Evolutionary conservation across 1,140 invertebrate genomes (phyloP).

Genomic region (Neelides sp.): DNA sequence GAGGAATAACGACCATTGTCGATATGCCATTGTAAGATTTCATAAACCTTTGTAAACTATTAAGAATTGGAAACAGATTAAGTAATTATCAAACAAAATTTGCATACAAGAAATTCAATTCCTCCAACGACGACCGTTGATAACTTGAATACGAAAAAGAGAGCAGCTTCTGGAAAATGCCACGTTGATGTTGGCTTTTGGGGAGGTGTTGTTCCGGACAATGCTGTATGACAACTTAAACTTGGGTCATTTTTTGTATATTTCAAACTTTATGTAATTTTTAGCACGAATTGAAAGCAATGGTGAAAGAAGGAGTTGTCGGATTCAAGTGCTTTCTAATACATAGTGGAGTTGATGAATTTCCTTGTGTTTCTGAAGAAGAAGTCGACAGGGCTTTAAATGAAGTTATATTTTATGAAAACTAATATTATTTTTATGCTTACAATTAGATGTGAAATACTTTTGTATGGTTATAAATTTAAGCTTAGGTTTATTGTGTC

Average conservation of each 20-base stretch:
- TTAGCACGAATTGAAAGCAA: slow-evolving; percentile 45
- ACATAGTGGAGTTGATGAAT: slow-evolving; percentile 52
- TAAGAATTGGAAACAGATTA: background rate
- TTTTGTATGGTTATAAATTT: no score
- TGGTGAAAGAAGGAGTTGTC: slow-evolving; percentile 51
- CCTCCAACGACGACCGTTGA: slow-evolving; percentile 52
- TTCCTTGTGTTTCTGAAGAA: slow-evolving; percentile 44
- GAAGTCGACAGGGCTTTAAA: slow-evolving; percentile 45
- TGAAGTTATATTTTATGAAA: no score
- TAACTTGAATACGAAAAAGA: slow-evolving; percentile 47
- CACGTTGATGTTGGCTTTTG: slow-evolving; percentile 61
- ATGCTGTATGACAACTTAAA: slow-evolving; percentile 37
- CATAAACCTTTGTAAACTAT: background rate
- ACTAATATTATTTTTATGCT: no score
- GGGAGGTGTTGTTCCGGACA: slow-evolving; percentile 55
- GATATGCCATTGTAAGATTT: slow-evolving; percentile 56
- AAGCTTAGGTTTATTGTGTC: no score
- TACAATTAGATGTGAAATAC: no score
- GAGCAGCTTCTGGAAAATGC: slow-evolving; percentile 45
- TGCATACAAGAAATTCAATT: slow-evolving; percentile 48
- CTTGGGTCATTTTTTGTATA: slow-evolving; percentile 3
- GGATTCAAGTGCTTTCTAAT: slow-evolving; percentile 62
- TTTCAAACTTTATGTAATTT: slow-evolving; percentile 22
- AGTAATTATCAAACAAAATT: slow-evolving; percentile 9
- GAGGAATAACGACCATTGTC: slow-evolving; percentile 57